Conservation (phyloP, 1,140 invertebrate genomes). For the Drosophila mauritiana region DNA sequence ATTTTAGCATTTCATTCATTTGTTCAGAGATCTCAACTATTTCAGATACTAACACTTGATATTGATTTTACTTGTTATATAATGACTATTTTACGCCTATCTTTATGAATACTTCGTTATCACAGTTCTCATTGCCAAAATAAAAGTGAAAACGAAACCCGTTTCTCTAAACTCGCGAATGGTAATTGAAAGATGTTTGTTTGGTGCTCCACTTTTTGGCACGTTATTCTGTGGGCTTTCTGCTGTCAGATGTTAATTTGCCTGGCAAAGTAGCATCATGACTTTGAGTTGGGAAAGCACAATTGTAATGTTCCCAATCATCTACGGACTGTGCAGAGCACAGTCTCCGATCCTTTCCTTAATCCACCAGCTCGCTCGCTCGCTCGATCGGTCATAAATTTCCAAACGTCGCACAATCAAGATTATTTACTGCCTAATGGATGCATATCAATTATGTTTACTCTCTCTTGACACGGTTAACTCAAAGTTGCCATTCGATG, state of each 20-base stretch:
- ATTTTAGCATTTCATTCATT: too few species aligned
- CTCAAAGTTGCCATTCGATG: conserved; percentile 29
- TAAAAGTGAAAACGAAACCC: conserved; percentile 8
- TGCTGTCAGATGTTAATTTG: background rate
- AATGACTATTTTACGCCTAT: background rate
- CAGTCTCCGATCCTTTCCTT: background rate
- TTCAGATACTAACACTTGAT: background rate
- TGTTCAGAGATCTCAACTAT: too few species aligned
- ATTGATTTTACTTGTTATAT: background rate
- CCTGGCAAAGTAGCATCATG: background rate
- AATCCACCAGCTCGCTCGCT: background rate
- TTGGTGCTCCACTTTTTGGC: conserved; percentile 2
- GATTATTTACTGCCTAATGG: conserved; percentile 42
- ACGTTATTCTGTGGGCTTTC: background rate
- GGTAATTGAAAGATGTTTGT: conserved; percentile 6
- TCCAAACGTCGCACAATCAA: conserved; percentile 31
- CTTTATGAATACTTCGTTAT: background rate
- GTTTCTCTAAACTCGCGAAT: background rate
- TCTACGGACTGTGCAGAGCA: too few species aligned
- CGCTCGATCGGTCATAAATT: conserved; percentile 5
- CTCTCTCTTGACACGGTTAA: conserved; percentile 48
- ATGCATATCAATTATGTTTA: conserved; percentile 52
- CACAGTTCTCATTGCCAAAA: background rate
- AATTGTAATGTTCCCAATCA: too few species aligned
- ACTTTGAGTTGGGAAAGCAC: too few species aligned